These are phyloP conservation scores for Phylloscopus collybita DNA, from an alignment of 2,797 vertebrate genomes.

Conservation along the genomic window DNA sequence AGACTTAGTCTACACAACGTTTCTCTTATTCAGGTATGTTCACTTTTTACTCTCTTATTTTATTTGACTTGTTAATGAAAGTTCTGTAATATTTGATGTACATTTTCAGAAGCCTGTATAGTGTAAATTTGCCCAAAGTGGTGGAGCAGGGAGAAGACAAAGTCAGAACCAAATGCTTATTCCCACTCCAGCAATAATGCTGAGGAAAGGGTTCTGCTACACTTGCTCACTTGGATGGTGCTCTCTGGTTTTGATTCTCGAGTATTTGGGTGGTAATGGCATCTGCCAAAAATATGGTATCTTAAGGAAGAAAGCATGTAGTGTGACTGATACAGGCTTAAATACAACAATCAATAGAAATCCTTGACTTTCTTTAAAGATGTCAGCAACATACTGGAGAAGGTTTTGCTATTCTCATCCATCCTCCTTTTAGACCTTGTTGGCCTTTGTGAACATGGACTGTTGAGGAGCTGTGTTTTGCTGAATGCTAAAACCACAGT, in stretches of 20 bases:
- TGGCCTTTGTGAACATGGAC: background rate
- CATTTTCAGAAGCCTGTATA: background rate
- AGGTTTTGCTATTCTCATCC: constrained; percentile 22
- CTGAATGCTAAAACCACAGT: background rate
- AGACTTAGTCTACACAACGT: constrained; percentile 93
- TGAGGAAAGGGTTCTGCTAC: background rate
- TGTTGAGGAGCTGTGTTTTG: constrained; percentile 14
- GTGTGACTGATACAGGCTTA: constrained; percentile 32
- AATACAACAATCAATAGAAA: constrained; percentile 29
- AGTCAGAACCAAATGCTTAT: background rate
- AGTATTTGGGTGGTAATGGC: background rate
- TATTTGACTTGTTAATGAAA: constrained; percentile 35
- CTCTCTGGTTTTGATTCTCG: background rate
- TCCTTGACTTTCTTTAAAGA: constrained; percentile 18
- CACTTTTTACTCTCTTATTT: constrained; percentile 11
- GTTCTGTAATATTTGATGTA: background rate
- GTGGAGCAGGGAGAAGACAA: background rate
- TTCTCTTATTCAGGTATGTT: constrained; percentile 93
- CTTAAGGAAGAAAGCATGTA: constrained; percentile 18
- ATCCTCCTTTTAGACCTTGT: constrained; percentile 6
- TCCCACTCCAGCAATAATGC: background rate
- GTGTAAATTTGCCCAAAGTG: constrained; percentile 38
- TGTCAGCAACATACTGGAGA: background rate
- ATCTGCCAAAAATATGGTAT: constrained; percentile 27
- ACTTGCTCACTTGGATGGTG: background rate